phyloP scores from a whole-genome alignment of 2,797 vertebrate species.

The Octomys mimax region DNA sequence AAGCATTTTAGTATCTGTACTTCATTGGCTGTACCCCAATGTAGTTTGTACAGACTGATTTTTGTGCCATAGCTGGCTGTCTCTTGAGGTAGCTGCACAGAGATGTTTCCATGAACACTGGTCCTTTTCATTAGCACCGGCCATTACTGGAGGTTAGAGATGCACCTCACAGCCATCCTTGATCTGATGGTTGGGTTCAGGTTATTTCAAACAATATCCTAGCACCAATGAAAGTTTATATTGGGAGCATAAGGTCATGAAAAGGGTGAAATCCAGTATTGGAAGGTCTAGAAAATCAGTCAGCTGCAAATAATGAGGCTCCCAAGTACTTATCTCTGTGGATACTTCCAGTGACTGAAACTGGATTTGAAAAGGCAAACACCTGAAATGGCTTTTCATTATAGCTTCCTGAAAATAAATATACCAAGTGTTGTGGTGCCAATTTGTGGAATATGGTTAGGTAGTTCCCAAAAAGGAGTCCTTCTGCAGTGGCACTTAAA shows the following conservation, averaged over 20 bases:
- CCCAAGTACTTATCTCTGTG: background rate
- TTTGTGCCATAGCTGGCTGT: conserved; percentile 73
- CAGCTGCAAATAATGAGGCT: conserved; percentile 73
- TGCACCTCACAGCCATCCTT: conserved; percentile 51
- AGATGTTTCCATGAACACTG: conserved; percentile 66
- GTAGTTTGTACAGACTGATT: conserved; percentile 54
- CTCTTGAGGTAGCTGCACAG: conserved; percentile 70
- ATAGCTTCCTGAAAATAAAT: background rate
- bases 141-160: conserved; percentile 72
- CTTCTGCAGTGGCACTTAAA: background rate
- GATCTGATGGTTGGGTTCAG: conserved; percentile 68
- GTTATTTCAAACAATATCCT: conserved; percentile 72
- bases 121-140: conserved; percentile 79
- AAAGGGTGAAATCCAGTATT: conserved; percentile 51
- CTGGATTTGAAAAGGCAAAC: conserved; percentile 58
- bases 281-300: conserved; percentile 62
- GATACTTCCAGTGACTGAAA: conserved; percentile 43
- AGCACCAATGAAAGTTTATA: conserved; percentile 69
- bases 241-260: conserved; percentile 69
- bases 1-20: conserved; percentile 67
- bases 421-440: background rate
- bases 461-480: background rate
- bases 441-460: background rate
- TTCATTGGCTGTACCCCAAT: conserved; percentile 46
- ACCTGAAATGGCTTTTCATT: conserved; percentile 16